These are phyloP conservation scores for Triops cancriformis DNA, from an alignment of 1,140 invertebrate species.

Conservation along the genomic window DNA sequence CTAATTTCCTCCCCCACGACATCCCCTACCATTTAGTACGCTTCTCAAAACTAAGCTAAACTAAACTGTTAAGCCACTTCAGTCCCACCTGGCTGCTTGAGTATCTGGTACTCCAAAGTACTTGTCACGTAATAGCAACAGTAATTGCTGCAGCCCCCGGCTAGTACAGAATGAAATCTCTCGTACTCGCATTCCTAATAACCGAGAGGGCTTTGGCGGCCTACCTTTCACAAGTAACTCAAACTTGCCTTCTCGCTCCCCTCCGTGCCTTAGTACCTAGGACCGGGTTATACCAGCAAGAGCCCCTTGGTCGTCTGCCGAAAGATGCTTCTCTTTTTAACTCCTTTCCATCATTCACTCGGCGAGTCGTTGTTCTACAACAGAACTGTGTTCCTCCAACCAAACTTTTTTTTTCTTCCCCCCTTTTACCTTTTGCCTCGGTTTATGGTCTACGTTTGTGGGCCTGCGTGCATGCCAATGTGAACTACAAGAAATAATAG, in stretches of 20 bases:
- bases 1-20: background rate
- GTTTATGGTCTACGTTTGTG: background rate
- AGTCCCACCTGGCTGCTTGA: background rate
- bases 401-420: background rate
- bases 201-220: background rate
- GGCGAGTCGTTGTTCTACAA: background rate
- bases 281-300: no score
- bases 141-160: background rate
- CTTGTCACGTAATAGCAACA: background rate
- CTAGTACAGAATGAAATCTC: background rate
- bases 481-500: constrained; percentile 7
- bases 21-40: background rate
- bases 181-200: background rate
- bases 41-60: background rate
- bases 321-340: background rate
- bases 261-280: no score
- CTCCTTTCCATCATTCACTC: constrained; percentile 8
- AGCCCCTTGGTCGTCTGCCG: background rate
- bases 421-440: background rate
- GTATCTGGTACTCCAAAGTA: background rate
- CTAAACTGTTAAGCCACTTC: background rate
- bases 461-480: constrained; percentile 7
- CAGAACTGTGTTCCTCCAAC: background rate
- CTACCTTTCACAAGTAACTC: no score
- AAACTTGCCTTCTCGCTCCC: background rate